Percentiles rank a stretch among this genome's conserved stretches.
Conservation (phyloP, 1,140 invertebrate genomes). For the Drosophila bifasciata region DNA sequence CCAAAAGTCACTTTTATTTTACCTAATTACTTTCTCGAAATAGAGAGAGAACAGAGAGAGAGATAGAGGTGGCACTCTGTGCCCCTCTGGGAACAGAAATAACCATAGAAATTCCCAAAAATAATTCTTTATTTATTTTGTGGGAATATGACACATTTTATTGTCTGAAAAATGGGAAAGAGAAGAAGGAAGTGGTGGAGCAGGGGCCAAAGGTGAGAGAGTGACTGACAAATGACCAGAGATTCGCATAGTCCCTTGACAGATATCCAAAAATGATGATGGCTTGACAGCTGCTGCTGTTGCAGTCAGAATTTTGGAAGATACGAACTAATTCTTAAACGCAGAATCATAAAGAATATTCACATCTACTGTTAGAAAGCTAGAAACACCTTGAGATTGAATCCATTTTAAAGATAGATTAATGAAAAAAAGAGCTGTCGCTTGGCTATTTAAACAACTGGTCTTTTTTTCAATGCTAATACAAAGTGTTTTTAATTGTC, state of each 20-base stretch:
- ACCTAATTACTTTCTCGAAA: constrained; percentile 24
- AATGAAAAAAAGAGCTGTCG: too few species aligned
- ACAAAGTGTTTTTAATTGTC: too few species aligned
- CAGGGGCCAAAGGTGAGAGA: constrained; percentile 40
- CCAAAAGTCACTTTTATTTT: constrained; percentile 3
- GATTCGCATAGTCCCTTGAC: constrained; percentile 29
- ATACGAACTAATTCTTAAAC: constrained; percentile 16
- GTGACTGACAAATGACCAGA: constrained; percentile 61
- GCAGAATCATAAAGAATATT: too few species aligned
- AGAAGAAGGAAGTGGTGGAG: constrained; percentile 19
- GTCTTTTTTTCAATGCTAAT: too few species aligned
- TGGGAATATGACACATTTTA: constrained; percentile 55
- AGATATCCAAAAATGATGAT: constrained; percentile 29
- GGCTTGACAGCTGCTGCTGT: constrained; percentile 37
- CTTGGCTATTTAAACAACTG: too few species aligned
- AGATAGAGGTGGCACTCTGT: neutral
- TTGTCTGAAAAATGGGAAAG: constrained; percentile 8
- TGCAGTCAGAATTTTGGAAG: constrained; percentile 16
- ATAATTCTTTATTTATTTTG: constrained; percentile 45
- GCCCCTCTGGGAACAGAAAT: constrained; percentile 33
- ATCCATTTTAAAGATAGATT: too few species aligned
- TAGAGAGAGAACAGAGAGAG: neutral
- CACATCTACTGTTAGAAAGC: too few species aligned
- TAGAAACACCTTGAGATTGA: too few species aligned
- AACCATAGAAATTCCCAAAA: constrained; percentile 26